Evolutionary conservation across 2,888 invertebrate species (phyloP), one percentile per base, ranked within the genome.

Genomic region (Oscheius sp.): DNA sequence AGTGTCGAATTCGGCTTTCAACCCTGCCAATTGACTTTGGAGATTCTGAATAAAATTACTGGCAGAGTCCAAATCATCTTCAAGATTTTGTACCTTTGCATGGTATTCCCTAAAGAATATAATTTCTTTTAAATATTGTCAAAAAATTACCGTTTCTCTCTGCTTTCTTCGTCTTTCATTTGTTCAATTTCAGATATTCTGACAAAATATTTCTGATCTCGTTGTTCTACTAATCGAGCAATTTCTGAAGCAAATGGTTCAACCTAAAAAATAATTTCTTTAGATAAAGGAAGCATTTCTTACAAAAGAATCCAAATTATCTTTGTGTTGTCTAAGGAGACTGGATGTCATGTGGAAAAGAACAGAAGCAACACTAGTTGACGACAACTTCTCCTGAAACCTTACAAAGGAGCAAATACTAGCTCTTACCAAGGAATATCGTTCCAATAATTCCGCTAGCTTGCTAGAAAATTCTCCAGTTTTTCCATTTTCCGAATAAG

Each of bases 91-190:
- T 7, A n/a, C n/a, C 21, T 43, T 35, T 6, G 1, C 7, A 45
- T 61, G 61, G 61, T 43, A 61, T 12, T 61, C 61, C 0, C 55
- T 55, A 23, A 21, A 25, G 3, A 23, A 25, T 6, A 23, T 25
- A 23, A n/a, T n/a, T n/a, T n/a, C n/a, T 25, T 55, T 12, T 5
- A 55, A 5, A 55, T 18, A 25, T 6, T 18, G 3, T n/a, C 16
- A 7, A 6, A 25, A 21, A 49, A 49, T 5, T 21, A 49, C 49
- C 49, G n/a, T 61, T 43, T 61, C 9, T 2, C 41, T 23, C 18
- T 41, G n/a, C 61, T n/a, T 18, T 61, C 61, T 43, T 61, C 61
- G 6, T 18, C 13, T 43, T n/a, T 13, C 12, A 2, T 61, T 61
- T 61, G 18, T 43, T 43, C 43, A 2, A 61, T 2, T 13, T 43